Evolutionary conservation across 2,113 vertebrate species (phyloP).

Genomic region (Callipepla squamata): DNA sequence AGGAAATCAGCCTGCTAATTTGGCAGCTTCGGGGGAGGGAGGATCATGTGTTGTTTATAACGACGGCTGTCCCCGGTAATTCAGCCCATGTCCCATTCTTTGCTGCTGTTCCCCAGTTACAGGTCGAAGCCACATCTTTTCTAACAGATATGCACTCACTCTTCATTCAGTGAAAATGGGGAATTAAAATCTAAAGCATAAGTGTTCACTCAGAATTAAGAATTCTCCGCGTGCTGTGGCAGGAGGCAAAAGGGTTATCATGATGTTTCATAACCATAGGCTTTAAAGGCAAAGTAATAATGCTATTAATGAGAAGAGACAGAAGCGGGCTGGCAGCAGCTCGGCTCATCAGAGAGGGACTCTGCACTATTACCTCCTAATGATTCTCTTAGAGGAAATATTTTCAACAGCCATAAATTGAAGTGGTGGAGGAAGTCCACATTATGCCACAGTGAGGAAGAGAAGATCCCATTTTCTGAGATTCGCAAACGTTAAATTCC

Average conservation of each 20-base stretch:
- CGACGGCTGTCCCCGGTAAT: neutral
- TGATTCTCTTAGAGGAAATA: neutral
- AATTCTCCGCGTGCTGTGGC: neutral
- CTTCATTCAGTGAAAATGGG: neutral
- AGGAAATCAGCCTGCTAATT: slow-evolving; percentile 42
- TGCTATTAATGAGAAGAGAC: neutral
- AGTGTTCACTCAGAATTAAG: neutral
- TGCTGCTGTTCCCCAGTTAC: neutral
- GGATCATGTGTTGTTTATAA: neutral
- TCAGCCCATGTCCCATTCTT: neutral
- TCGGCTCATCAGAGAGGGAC: neutral
- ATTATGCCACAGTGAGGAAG: neutral
- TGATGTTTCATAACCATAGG: neutral
- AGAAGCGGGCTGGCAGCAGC: neutral
- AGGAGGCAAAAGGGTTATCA: slow-evolving; percentile 35
- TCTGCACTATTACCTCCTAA: neutral
- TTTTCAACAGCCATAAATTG: neutral
- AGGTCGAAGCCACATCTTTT: neutral
- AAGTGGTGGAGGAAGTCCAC: neutral
- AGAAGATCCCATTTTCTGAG: neutral
- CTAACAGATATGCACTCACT: neutral
- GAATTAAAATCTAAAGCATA: neutral
- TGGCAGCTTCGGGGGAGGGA: neutral
- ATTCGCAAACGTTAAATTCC: neutral
- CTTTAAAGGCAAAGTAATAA: slow-evolving; percentile 1